Conservation (phyloP, 92 coral and sea anemone genomes). For the Bergia puertoricense region DNA sequence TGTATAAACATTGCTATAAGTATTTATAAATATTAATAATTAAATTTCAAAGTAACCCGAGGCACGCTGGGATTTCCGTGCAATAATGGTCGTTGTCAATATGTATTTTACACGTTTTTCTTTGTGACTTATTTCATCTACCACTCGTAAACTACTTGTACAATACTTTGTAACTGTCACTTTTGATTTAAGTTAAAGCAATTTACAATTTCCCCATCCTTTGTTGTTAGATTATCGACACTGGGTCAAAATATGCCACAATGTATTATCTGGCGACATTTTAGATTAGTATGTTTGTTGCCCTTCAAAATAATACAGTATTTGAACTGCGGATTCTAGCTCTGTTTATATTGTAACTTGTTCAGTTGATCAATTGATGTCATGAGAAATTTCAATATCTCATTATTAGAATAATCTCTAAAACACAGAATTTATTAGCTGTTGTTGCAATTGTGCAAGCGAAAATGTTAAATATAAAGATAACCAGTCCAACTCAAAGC, state of each 20-base stretch:
- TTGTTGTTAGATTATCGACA: not conserved
- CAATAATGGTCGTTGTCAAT: not conserved
- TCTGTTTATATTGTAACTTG: not conserved
- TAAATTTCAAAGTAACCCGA: not conserved
- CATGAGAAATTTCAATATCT: not conserved
- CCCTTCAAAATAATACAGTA: not conserved
- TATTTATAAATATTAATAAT: no score
- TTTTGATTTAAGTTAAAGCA: not conserved
- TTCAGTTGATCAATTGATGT: slow-evolving; percentile 9
- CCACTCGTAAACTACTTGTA: not conserved
- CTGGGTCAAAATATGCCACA: not conserved
- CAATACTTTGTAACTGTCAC: not conserved
- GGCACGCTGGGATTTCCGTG: not conserved
- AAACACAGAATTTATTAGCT: slow-evolving; percentile 15
- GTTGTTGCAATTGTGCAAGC: not conserved
- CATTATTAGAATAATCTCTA: slow-evolving; percentile 19
- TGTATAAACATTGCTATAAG: no score
- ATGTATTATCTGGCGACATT: slow-evolving; percentile 1
- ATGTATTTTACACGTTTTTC: not conserved
- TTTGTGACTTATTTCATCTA: not conserved
- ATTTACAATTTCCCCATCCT: not conserved
- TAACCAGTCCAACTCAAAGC: not conserved
- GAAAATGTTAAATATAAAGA: not conserved
- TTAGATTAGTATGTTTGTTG: not conserved
- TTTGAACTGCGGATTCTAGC: not conserved